Base-by-base conservation (phyloP, 1,140 invertebrate genomes). In the Apis laboriosa region DNA sequence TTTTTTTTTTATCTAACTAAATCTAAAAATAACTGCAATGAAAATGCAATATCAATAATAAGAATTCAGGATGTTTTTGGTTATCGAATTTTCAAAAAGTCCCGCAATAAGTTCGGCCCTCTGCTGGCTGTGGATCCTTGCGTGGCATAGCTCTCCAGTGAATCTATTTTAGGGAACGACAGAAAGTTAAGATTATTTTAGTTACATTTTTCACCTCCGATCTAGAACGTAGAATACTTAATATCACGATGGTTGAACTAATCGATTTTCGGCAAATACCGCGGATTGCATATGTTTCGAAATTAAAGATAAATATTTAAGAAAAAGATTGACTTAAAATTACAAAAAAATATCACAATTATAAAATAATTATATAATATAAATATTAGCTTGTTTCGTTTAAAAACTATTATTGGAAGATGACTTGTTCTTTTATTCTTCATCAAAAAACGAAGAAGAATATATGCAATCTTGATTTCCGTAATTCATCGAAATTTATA, bases 181-280 rank as follows among this genome's bases (percentile, higher is more conserved):
- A 80, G 82, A 91, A 89, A 90, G 80, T 84, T 88, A 72, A 77
- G 88, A 86, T 91, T 90, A 91, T 91, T 91, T 91, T 84, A 91
- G 90, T 89, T 89, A 85, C 86, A 87, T 91, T 92, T 92, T 93
- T 92, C 90, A 91, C 88, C 79, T 75, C 83, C 80, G 80, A 74
- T 81, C 83, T 85, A 88, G 84, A 87, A 83, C 79, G 80, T 80
- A 74, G 78, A 72, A 61, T 80, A 67, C 66, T 76, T 63, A 79
- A 63, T 72, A 85, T 81, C 88, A 92, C 82, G 83, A 91, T 88
- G 87, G 85, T 76, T 75, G 89, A 88, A 88, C 89, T 90, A 79
- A 86, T 80, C 72, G 60, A 76, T 85, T 89, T 77, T 83, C 43
- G 56, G 17, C 58, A 63, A 55, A 11, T 43, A 66, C 60, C 64